Percentiles rank a stretch among this genome's conserved stretches.
Evolutionary conservation across 23 tunicate genomes (phyloP).

Genomic region (Phallusia fumigata): DNA sequence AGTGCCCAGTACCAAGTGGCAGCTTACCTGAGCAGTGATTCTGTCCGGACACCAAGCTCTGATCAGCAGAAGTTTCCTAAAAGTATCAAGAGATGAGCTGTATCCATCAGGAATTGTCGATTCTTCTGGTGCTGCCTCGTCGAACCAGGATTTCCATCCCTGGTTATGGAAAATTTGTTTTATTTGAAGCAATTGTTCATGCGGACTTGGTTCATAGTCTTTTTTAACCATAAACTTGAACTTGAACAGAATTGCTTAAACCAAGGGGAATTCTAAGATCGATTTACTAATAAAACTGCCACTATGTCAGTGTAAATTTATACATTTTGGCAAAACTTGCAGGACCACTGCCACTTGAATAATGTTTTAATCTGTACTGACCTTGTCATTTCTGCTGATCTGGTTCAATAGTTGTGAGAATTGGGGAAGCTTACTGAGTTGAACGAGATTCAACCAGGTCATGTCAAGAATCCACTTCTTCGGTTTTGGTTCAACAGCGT

Average conservation of each 20-base stretch:
- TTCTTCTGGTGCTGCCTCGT: conserved; percentile 95
- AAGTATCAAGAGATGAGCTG: conserved; percentile 91
- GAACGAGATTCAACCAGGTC: conserved; percentile 98
- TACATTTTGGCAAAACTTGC: no score
- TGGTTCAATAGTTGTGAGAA: conserved; percentile 94
- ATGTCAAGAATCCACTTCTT: conserved; percentile 99
- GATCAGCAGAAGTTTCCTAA: conserved; percentile 89
- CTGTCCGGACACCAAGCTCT: conserved; percentile 99
- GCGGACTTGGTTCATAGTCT: no score
- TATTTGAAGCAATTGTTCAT: no score
- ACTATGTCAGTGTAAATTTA: no score
- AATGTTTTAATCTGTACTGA: conserved; percentile 12
- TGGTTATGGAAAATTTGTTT: not conserved
- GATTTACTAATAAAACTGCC: no score
- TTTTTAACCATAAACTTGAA: no score
- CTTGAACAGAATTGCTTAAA: no score
- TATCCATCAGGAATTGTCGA: conserved; percentile 96
- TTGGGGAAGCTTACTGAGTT: conserved; percentile 90
- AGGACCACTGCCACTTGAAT: no score
- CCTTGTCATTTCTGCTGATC: conserved; percentile 95
- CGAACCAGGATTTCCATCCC: conserved; percentile 99
- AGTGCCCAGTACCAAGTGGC: not conserved
- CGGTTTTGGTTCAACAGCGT: conserved; percentile 97
- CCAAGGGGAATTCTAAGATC: no score
- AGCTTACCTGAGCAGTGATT: conserved; percentile 87